A percentile compares a stretch with the other conserved stretches of the same genome.
Conservation (phyloP, 2,797 vertebrate genomes). For the Sebastolobus altivelis region DNA sequence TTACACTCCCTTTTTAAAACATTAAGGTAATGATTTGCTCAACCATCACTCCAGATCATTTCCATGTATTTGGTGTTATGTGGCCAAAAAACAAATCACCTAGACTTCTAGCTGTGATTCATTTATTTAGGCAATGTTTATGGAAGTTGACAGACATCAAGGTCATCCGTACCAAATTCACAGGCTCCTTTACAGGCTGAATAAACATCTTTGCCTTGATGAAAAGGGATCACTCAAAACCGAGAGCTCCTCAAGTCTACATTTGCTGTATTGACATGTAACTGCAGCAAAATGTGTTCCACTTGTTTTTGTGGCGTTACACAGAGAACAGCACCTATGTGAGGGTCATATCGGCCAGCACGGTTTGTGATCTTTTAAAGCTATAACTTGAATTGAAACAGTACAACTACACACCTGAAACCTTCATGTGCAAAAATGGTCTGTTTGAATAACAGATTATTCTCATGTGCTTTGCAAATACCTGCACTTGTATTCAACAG, state of each 20-base stretch:
- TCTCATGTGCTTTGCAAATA: slow-evolving; percentile 36
- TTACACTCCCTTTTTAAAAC: neutral
- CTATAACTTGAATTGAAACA: neutral
- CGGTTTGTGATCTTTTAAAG: neutral
- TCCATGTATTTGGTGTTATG: neutral
- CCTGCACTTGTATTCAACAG: slow-evolving; percentile 21
- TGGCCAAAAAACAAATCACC: neutral
- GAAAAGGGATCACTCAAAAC: slow-evolving; percentile 17
- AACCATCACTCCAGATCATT: neutral
- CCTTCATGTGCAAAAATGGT: slow-evolving; percentile 15
- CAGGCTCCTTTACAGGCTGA: neutral
- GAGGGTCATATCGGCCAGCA: neutral
- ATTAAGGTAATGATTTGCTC: neutral
- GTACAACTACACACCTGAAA: slow-evolving; percentile 7
- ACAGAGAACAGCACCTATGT: neutral
- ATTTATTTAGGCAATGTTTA: neutral
- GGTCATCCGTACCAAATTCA: slow-evolving; percentile 2
- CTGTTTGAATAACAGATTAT: slow-evolving; percentile 24
- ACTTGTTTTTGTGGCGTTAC: neutral
- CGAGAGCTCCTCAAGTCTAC: slow-evolving; percentile 17
- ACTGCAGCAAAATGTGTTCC: neutral
- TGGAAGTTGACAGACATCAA: slow-evolving; percentile 12
- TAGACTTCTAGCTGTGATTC: neutral
- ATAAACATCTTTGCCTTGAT: slow-evolving; percentile 15
- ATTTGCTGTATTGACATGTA: slow-evolving; percentile 9